Evolutionary conservation across 2,888 invertebrate genomes (phyloP).

Genomic region (Stenotaenia linearis): DNA sequence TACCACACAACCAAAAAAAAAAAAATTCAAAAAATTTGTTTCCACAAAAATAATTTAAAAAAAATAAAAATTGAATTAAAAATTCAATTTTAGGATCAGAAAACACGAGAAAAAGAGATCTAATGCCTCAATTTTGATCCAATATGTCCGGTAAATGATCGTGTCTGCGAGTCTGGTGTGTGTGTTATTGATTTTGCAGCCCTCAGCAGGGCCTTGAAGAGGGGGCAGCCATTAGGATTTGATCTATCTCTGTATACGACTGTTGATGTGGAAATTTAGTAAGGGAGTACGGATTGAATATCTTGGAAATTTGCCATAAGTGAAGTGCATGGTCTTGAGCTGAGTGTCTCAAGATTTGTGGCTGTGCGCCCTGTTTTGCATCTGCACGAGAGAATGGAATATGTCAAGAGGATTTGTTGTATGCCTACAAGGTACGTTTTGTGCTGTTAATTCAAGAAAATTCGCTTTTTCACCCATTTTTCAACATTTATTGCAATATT

Average conservation of each 20-base stretch:
- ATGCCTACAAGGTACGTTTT: background rate
- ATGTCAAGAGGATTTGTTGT: conserved; percentile 14
- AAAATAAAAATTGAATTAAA: background rate
- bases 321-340: background rate
- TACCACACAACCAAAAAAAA: no score
- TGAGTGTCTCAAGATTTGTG: background rate
- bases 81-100: no score
- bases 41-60: background rate
- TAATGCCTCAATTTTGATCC: conserved; percentile 21
- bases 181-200: conserved; percentile 21
- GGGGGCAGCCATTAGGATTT: conserved; percentile 26
- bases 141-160: background rate
- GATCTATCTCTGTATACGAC: conserved; percentile 14
- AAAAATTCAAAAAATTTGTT: background rate
- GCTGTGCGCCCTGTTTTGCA: background rate
- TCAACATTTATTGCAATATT: no score
- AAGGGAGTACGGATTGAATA: background rate
- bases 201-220: conserved; percentile 20
- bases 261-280: background rate
- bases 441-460: no score
- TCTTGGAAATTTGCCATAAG: background rate
- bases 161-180: conserved; percentile 7
- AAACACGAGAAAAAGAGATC: no score
- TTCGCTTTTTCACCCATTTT: background rate
- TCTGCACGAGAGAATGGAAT: background rate